These are phyloP conservation scores for Kryptolebias marmoratus DNA, from an alignment of 2,113 vertebrate genomes.

Conservation along the genomic window DNA sequence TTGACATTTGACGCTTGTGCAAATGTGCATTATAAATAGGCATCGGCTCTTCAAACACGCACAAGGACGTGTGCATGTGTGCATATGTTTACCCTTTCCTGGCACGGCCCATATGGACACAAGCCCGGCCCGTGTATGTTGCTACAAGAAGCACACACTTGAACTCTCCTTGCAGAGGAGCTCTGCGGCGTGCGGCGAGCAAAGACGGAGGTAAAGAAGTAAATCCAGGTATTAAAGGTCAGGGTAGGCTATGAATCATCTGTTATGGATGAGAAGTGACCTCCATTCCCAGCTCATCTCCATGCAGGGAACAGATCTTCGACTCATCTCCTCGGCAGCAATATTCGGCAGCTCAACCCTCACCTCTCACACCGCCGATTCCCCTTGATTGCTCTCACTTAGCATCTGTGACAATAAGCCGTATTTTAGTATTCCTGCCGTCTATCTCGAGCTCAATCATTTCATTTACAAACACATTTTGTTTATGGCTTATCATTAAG, in stretches of 20 bases:
- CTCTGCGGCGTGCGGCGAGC: conserved; percentile 29
- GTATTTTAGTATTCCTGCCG: conserved; percentile 53
- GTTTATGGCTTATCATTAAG: conserved; percentile 52
- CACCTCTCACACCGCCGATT: conserved; percentile 51
- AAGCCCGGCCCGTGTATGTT: conserved; percentile 3
- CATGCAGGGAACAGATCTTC: conserved; percentile 63
- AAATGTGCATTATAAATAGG: conserved; percentile 42
- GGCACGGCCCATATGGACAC: conserved; percentile 2
- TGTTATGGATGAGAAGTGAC: conserved; percentile 71
- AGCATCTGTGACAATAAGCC: conserved; percentile 57
- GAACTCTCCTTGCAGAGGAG: conserved; percentile 61
- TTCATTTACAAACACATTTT: conserved; percentile 62
- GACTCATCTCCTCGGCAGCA: conserved; percentile 55
- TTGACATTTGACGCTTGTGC: conserved; percentile 67
- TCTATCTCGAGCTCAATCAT: conserved; percentile 16
- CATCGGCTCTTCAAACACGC: conserved; percentile 18
- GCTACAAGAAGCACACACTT: conserved; percentile 36
- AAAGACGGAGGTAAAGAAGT: conserved; percentile 22
- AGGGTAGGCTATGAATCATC: conserved; percentile 71
- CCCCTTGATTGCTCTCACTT: conserved; percentile 59
- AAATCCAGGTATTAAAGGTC: conserved; percentile 73
- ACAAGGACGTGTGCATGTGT: neutral
- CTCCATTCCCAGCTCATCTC: conserved; percentile 72
- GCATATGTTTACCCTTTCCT: neutral
- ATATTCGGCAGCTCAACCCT: conserved; percentile 55